These are phyloP conservation scores for Desmophyllum pertusum DNA, from an alignment of 92 coral and sea anemone species.

Conservation along the genomic window DNA sequence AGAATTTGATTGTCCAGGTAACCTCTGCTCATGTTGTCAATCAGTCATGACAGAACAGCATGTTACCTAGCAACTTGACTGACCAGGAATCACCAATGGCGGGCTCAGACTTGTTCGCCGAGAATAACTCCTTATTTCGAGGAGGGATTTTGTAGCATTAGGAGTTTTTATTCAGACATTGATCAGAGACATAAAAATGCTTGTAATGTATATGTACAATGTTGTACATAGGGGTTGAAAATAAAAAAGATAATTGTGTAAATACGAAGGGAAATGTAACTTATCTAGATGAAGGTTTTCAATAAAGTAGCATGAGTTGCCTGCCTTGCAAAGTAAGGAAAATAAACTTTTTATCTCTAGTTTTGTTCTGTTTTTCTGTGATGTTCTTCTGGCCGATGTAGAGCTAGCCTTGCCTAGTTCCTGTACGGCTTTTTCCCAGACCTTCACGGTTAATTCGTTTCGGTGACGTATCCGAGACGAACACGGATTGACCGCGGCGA, in stretches of 20 bases:
- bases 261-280: constrained; percentile 24
- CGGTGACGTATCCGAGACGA: no score
- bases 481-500: no score
- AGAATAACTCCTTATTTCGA: not conserved
- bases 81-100: not conserved
- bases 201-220: not conserved
- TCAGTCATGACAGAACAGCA: not conserved
- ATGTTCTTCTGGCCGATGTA: not conserved
- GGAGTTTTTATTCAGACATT: not conserved
- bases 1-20: not conserved
- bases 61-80: not conserved
- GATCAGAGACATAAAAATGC: no score
- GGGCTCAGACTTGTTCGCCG: not conserved
- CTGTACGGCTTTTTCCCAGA: no score
- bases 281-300: not conserved
- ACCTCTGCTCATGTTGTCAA: not conserved
- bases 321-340: not conserved
- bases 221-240: constrained; percentile 29
- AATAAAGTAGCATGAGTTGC: not conserved
- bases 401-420: not conserved
- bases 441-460: no score
- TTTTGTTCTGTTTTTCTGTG: not conserved
- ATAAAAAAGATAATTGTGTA: constrained; percentile 12
- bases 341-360: constrained; percentile 17
- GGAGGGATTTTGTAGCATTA: not conserved